These are phyloP conservation scores for Xenops minutus DNA, from an alignment of 2,797 vertebrate species.

Conservation along the genomic window DNA sequence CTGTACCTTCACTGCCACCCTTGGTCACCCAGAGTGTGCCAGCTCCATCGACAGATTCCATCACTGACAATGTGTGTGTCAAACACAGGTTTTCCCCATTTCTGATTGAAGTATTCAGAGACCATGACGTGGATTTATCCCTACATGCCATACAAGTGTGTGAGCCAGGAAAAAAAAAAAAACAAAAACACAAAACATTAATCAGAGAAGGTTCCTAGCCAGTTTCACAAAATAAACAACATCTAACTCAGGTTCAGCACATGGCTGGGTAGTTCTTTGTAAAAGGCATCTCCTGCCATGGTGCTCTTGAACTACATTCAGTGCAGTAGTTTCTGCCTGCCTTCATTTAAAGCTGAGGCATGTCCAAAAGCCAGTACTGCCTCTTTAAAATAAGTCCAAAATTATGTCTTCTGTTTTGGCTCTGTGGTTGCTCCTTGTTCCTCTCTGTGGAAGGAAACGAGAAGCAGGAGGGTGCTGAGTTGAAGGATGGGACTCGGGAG, in stretches of 20 bases:
- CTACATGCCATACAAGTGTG: neutral
- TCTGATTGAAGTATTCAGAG: constrained; percentile 45
- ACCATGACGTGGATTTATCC: constrained; percentile 14
- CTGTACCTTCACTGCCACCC: neutral
- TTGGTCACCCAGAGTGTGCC: neutral
- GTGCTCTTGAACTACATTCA: neutral
- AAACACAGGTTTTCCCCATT: neutral
- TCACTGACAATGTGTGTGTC: neutral
- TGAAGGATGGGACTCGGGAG: neutral
- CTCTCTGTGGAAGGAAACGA: neutral
- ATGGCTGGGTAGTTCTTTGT: neutral
- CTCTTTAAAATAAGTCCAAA: neutral
- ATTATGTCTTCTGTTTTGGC: neutral
- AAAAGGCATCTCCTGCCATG: neutral
- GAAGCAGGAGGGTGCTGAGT: neutral
- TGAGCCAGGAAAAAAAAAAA: constrained; percentile 20
- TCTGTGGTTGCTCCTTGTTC: neutral
- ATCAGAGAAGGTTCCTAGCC: neutral
- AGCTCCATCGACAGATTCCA: neutral
- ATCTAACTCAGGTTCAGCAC: neutral
- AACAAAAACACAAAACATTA: too few relatives aligned
- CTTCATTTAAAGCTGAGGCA: neutral
- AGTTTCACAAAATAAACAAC: neutral
- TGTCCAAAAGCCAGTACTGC: neutral
- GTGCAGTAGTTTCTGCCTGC: neutral